Conservation (phyloP, 2,113 vertebrate genomes). For the Illadopsis cleaveri region DNA sequence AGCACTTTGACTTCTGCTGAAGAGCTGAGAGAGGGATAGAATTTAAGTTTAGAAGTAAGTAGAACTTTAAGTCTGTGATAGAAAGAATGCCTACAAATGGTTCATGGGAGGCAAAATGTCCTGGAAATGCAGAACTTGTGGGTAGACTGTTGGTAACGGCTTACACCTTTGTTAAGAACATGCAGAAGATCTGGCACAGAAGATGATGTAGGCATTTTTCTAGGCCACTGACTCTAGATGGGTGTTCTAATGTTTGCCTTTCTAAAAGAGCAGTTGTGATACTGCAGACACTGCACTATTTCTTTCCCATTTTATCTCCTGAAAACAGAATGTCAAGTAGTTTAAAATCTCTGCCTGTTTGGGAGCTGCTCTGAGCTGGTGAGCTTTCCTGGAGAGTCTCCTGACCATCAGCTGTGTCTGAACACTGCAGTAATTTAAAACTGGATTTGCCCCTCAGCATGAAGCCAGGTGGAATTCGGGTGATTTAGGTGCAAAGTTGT, state of each 20-base stretch:
- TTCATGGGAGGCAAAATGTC: neutral
- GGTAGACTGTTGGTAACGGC: neutral
- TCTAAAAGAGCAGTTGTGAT: neutral
- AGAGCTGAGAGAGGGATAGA: neutral
- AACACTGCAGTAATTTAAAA: neutral
- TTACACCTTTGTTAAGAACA: neutral
- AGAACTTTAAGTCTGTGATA: neutral
- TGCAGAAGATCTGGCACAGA: neutral
- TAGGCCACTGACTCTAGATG: neutral
- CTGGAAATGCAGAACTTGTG: neutral
- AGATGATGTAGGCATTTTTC: neutral
- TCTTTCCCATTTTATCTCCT: neutral
- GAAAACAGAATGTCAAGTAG: neutral
- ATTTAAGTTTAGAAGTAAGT: neutral
- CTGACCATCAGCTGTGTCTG: neutral
- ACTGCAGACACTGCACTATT: neutral
- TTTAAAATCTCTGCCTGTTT: neutral
- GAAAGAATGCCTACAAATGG: neutral
- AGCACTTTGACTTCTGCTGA: neutral
- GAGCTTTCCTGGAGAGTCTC: neutral
- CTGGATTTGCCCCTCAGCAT: neutral
- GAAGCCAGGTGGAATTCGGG: neutral
- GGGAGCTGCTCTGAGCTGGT: neutral
- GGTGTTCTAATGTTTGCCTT: neutral
- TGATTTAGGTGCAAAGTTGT: neutral